These are phyloP conservation scores for Microtus californicus DNA, from an alignment of 2,797 vertebrate genomes.

Conservation along the genomic window DNA sequence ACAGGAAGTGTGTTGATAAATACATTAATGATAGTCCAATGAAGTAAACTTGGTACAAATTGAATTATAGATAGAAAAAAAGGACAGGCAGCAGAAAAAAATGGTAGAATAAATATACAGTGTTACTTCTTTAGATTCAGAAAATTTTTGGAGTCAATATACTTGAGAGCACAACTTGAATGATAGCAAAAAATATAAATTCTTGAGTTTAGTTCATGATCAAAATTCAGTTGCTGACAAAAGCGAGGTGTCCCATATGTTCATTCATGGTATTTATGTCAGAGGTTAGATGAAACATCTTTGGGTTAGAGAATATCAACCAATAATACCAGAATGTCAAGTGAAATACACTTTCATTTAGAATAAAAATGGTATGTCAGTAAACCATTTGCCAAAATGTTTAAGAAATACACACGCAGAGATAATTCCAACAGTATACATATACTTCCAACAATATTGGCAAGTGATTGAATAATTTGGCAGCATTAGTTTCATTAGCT, in stretches of 20 bases:
- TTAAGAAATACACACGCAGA: background rate
- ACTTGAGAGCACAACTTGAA: background rate
- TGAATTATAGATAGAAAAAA: background rate
- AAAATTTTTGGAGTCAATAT: background rate
- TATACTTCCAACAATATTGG: background rate
- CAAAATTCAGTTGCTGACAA: background rate
- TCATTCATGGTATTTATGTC: background rate
- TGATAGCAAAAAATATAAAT: background rate
- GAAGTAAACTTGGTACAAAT: background rate
- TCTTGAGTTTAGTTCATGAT: background rate
- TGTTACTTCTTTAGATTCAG: background rate
- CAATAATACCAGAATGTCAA: background rate
- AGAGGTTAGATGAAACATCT: background rate
- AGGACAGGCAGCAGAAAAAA: background rate
- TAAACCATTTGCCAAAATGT: background rate
- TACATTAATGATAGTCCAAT: background rate
- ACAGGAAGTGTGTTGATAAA: background rate
- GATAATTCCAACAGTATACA: too few species aligned
- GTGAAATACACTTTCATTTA: background rate
- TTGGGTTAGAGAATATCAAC: background rate
- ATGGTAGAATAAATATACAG: background rate
- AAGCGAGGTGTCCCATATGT: background rate
- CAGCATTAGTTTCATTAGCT: background rate
- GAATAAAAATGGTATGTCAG: background rate
- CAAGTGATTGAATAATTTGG: background rate